These are phyloP conservation scores for Ptycholaimellus sp. DNA, from an alignment of 2,888 invertebrate species.

Conservation along the genomic window DNA sequence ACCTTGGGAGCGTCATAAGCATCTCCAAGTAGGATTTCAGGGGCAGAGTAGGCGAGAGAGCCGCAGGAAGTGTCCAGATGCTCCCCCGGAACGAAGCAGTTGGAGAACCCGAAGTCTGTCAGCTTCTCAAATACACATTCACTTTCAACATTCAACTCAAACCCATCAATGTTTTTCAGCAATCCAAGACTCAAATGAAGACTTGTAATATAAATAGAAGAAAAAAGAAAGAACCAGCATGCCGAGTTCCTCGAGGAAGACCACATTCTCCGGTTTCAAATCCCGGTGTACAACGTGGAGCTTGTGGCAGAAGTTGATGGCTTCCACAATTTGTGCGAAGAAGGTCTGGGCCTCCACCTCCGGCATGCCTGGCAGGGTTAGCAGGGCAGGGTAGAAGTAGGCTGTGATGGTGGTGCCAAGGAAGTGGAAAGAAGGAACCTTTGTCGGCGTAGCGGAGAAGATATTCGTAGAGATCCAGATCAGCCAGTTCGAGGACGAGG, in stretches of 20 bases:
- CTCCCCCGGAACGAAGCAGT: conserved; percentile 65
- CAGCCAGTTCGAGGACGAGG: conserved; percentile 73
- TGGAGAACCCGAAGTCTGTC: conserved; percentile 93
- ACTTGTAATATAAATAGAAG: not conserved
- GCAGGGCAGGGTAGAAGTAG: too few relatives aligned
- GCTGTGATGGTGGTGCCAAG: too few relatives aligned
- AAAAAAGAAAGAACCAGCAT: too few relatives aligned
- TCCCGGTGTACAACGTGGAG: conserved; percentile 66
- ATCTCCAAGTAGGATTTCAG: conserved; percentile 90
- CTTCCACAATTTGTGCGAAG: conserved; percentile 81
- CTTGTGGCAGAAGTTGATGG: conserved; percentile 88
- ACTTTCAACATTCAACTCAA: too few relatives aligned
- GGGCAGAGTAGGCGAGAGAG: conserved; percentile 91
- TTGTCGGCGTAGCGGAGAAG: conserved; percentile 64
- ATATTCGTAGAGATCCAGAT: conserved; percentile 94
- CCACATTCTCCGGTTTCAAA: conserved; percentile 95
- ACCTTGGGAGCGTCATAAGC: conserved; percentile 93
- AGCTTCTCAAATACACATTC: conserved; percentile 53
- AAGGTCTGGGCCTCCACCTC: conserved; percentile 44
- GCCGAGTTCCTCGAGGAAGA: conserved; percentile 87
- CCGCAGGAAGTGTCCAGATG: conserved; percentile 94
- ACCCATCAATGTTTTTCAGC: too few relatives aligned
- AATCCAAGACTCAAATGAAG: not conserved
- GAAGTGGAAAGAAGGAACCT: not conserved
- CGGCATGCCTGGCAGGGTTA: conserved; percentile 39